phyloP scores from a whole-genome alignment of 2,797 vertebrate genomes.

The Varecia variegata region DNA sequence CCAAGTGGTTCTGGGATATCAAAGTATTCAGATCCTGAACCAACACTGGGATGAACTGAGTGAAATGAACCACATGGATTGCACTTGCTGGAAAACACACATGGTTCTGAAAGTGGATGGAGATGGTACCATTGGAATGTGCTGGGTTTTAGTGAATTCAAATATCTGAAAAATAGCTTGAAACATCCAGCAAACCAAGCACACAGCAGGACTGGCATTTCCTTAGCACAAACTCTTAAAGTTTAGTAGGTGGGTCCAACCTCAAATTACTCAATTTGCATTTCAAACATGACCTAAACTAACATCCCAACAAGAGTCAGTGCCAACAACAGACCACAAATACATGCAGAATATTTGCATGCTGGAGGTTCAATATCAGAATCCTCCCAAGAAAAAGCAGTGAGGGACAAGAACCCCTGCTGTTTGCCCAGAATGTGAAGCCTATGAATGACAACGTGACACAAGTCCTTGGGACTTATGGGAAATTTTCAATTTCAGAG shows the following conservation, averaged over 20 bases:
- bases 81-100: neutral
- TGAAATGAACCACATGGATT: constrained; percentile 32
- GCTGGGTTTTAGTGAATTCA: neutral
- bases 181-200: neutral
- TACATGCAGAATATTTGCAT: neutral
- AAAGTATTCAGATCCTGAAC: constrained; percentile 17
- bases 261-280: neutral
- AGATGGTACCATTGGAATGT: neutral
- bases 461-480: neutral
- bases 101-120: constrained; percentile 5
- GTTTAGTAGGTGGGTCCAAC: neutral
- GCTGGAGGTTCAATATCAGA: neutral
- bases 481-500: neutral
- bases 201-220: neutral
- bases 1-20: neutral
- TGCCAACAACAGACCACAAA: neutral
- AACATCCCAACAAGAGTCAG: neutral
- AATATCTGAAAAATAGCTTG: neutral
- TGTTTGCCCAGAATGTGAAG: neutral
- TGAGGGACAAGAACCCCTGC: neutral
- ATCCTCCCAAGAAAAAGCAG: neutral
- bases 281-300: neutral
- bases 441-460: neutral
- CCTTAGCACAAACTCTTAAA: constrained; percentile 2
- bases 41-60: neutral